Percentiles rank a stretch among this genome's conserved stretches.
phyloP scores from a whole-genome alignment of 2,797 vertebrate genomes.

The Alosa sapidissima region DNA sequence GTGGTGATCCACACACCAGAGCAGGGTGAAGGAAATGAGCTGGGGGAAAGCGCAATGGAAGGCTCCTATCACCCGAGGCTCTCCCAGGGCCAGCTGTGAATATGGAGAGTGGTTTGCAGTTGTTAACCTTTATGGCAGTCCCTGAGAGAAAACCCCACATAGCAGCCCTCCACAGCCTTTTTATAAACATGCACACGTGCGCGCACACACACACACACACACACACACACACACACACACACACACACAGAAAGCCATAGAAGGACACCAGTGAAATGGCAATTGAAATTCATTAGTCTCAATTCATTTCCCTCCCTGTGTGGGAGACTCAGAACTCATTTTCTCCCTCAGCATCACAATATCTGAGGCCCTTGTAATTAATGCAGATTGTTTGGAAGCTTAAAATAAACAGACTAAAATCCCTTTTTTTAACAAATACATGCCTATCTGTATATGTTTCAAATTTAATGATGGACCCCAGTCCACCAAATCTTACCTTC shows the following conservation, averaged over 20 bases:
- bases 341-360: conserved; percentile 1
- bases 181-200: not conserved
- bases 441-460: not conserved
- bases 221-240: conserved; percentile 1
- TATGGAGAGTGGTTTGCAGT: conserved; percentile 18
- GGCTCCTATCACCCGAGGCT: not conserved
- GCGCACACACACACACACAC: not conserved
- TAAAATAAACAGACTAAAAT: not conserved
- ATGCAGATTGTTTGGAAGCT: conserved; percentile 42
- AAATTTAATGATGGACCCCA: not conserved
- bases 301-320: conserved; percentile 27
- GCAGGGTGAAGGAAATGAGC: not conserved
- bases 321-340: conserved; percentile 17
- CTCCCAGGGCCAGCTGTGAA: not conserved
- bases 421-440: not conserved
- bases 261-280: conserved; percentile 28
- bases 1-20: not conserved
- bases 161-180: not conserved
- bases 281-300: conserved; percentile 29
- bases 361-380: conserved; percentile 38
- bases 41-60: not conserved
- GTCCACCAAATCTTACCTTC: not conserved
- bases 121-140: conserved; percentile 17
- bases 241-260: not conserved
- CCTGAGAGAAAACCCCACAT: conserved; percentile 4